Conservation (phyloP, 2,888 invertebrate species). For the Nymphalis c-album region DNA sequence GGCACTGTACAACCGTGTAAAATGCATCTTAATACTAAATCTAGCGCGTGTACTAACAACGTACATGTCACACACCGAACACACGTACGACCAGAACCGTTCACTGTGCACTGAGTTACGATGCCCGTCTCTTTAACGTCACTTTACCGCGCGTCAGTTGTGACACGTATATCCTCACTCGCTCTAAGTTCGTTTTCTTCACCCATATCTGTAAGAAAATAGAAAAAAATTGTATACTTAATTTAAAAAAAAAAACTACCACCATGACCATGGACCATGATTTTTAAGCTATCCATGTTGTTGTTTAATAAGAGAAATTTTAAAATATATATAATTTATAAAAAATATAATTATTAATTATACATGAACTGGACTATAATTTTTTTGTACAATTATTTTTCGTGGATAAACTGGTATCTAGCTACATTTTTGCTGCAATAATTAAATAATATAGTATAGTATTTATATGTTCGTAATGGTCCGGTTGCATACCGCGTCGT, state of each 20-base stretch:
- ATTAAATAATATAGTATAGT: too few relatives aligned
- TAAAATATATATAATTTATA: too few relatives aligned
- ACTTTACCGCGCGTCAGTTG: conserved; percentile 94
- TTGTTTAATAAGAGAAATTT: too few relatives aligned
- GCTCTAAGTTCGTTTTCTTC: conserved; percentile 87
- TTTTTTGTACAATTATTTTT: too few relatives aligned
- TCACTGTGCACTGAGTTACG: conserved; percentile 66
- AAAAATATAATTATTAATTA: too few relatives aligned
- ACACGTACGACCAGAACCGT: conserved; percentile 9
- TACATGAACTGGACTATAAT: too few relatives aligned
- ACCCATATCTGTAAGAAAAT: conserved; percentile 89
- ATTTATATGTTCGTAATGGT: too few relatives aligned
- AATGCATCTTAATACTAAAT: conserved; percentile 30
- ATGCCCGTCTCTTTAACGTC: conserved; percentile 91
- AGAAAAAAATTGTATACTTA: not conserved
- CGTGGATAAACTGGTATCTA: too few relatives aligned
- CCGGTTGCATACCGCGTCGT: conserved; percentile 85
- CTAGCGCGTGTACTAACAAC: conserved; percentile 38
- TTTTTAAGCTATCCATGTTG: too few relatives aligned
- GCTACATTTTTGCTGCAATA: too few relatives aligned
- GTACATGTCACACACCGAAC: conserved; percentile 28
- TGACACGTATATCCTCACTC: conserved; percentile 91
- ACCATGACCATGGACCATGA: too few relatives aligned
- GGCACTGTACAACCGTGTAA: conserved; percentile 28
- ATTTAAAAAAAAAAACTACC: not conserved